Evolutionary conservation across 2,888 invertebrate genomes (phyloP).

Genomic region (Mesorhabditis spiculigera): DNA sequence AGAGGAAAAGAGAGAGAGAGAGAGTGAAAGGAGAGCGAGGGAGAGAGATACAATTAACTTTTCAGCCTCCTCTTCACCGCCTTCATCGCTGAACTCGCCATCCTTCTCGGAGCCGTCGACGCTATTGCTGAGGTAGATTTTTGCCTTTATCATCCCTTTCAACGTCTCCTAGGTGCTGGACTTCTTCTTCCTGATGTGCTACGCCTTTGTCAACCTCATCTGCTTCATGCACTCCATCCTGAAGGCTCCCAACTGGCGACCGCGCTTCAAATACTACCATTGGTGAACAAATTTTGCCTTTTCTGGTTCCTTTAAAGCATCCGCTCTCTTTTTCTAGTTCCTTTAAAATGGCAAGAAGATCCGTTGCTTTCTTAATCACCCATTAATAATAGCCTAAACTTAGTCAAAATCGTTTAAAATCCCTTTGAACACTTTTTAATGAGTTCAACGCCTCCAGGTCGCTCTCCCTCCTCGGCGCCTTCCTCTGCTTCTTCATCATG

Average conservation of each 20-base stretch:
- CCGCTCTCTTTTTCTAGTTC: too few species aligned
- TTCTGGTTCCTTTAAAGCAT: too few species aligned
- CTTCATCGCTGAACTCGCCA: constrained; percentile 65
- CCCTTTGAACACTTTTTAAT: too few species aligned
- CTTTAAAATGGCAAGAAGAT: neutral
- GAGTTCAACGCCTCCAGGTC: constrained; percentile 65
- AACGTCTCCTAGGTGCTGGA: constrained; percentile 60
- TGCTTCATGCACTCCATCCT: constrained; percentile 94
- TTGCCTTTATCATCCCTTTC: neutral
- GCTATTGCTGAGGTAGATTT: constrained; percentile 80
- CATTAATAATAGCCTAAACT: too few species aligned
- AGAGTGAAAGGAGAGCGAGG: too few species aligned
- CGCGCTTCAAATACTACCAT: constrained; percentile 95
- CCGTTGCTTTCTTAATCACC: neutral
- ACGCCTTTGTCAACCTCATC: constrained; percentile 97
- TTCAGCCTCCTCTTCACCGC: constrained; percentile 78
- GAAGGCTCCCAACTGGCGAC: constrained; percentile 92
- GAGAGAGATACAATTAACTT: neutral
- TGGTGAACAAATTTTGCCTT: constrained; percentile 69
- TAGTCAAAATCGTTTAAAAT: too few species aligned
- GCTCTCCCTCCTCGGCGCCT: constrained; percentile 79
- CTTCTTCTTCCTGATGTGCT: constrained; percentile 97
- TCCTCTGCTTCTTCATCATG: constrained; percentile 91
- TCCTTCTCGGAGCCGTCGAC: constrained; percentile 90
- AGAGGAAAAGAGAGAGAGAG: neutral